These are phyloP conservation scores for Chinchilla lanigera DNA, from an alignment of 2,113 vertebrate species.

Conservation along the genomic window DNA sequence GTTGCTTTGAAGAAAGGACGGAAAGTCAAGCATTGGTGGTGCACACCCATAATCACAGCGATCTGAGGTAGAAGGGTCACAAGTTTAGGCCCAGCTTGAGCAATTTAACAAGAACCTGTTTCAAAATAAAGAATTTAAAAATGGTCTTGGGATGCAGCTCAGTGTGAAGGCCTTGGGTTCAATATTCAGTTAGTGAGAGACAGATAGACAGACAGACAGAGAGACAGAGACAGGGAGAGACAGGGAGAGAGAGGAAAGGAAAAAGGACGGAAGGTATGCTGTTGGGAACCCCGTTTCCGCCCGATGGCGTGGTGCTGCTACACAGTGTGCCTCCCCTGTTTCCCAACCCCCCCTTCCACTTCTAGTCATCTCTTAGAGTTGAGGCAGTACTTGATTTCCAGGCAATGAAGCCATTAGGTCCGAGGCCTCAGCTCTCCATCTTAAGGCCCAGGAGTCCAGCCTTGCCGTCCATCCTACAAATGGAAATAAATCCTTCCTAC, in stretches of 20 bases:
- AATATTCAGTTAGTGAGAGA: neutral
- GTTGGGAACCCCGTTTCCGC: neutral
- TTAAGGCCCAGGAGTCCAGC: neutral
- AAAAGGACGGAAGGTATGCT: neutral
- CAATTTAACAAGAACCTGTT: neutral
- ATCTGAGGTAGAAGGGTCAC: neutral
- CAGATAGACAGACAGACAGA: neutral
- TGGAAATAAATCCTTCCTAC: neutral
- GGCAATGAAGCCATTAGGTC: neutral
- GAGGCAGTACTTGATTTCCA: neutral
- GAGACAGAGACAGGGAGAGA: neutral
- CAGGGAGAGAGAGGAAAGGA: neutral
- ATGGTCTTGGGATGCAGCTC: neutral
- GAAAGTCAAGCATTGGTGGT: neutral
- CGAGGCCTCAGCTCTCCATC: neutral
- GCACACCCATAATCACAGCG: neutral
- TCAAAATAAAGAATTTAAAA: neutral
- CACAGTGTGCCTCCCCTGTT: fast-evolving
- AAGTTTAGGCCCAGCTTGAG: neutral
- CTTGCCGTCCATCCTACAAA: neutral
- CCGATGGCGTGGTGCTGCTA: neutral
- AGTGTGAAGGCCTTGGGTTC: neutral
- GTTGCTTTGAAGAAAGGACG: neutral
- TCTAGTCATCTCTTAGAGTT: neutral
- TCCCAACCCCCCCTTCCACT: neutral